A percentile compares a stretch with the other conserved stretches of the same genome.
Conservation (phyloP, 2,113 vertebrate genomes). For the Takifugu flavidus region DNA sequence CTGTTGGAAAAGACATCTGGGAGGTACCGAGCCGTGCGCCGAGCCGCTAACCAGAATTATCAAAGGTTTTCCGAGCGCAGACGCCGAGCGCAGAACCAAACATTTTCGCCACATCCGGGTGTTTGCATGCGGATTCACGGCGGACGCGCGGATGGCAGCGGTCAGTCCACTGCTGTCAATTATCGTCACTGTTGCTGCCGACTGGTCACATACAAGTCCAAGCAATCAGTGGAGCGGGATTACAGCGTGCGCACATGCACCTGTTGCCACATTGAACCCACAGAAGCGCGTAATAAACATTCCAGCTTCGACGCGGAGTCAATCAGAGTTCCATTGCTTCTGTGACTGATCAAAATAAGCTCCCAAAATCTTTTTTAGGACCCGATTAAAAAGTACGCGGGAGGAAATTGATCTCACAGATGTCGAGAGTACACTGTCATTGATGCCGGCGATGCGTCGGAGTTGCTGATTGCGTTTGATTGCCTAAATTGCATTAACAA, state of each 20-base stretch:
- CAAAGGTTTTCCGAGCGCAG: slow-evolving; percentile 54
- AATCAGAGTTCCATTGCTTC: too few species aligned
- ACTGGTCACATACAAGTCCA: slow-evolving; percentile 8
- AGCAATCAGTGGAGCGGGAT: neutral
- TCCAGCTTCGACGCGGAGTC: too few species aligned
- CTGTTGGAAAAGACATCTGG: slow-evolving; percentile 39
- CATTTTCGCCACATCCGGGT: slow-evolving; percentile 76
- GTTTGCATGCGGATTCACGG: slow-evolving; percentile 55
- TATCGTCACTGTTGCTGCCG: slow-evolving; percentile 4
- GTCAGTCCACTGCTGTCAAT: slow-evolving; percentile 38
- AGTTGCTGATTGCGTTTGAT: too few species aligned
- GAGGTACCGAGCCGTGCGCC: slow-evolving; percentile 24
- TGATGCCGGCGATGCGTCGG: too few species aligned
- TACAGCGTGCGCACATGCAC: slow-evolving; percentile 11
- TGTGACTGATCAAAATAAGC: too few species aligned
- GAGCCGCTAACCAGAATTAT: slow-evolving; percentile 41
- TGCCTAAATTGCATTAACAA: too few species aligned
- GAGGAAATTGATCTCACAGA: too few species aligned
- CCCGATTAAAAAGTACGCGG: too few species aligned
- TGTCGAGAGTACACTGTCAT: too few species aligned
- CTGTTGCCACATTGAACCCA: slow-evolving; percentile 20
- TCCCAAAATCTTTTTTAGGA: too few species aligned
- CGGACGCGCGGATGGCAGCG: slow-evolving; percentile 26
- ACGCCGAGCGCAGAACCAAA: slow-evolving; percentile 61
- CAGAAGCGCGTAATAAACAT: too few species aligned